Percentiles rank a stretch among this genome's conserved stretches.
phyloP scores from a whole-genome alignment of 2,888 invertebrate genomes.

The Thyatira batis region DNA sequence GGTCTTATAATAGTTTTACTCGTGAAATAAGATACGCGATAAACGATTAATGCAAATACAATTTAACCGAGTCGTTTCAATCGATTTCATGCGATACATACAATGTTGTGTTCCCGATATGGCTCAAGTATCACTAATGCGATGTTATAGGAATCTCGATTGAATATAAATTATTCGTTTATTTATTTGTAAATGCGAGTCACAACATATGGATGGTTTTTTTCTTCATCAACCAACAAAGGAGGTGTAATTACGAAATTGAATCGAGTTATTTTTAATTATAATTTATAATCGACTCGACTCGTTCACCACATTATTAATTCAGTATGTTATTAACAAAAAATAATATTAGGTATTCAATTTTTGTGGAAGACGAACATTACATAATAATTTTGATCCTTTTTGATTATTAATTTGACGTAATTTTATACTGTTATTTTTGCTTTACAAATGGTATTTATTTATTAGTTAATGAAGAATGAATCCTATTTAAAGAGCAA shows the following conservation, averaged over 20 bases:
- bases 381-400: background rate
- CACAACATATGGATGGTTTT: background rate
- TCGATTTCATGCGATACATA: slow-evolving; percentile 25
- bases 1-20: background rate
- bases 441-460: too few relatives aligned
- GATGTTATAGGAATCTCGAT: background rate
- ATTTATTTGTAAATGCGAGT: background rate
- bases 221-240: background rate
- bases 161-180: slow-evolving; percentile 6
- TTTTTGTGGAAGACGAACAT: background rate
- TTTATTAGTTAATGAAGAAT: too few relatives aligned
- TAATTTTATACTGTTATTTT: background rate
- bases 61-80: slow-evolving; percentile 31
- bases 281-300: background rate
- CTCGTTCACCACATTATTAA: background rate
- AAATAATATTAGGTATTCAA: background rate
- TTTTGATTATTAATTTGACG: background rate
- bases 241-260: background rate
- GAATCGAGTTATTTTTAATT: background rate
- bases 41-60: slow-evolving; percentile 27
- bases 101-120: slow-evolving; percentile 15
- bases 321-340: background rate
- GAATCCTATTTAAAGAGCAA: too few relatives aligned
- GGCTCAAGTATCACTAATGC: slow-evolving; percentile 2
- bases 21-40: slow-evolving; percentile 21